Evolutionary conservation across 2,113 vertebrate species (phyloP).

Genomic region (Nothoprocta pentlandii): DNA sequence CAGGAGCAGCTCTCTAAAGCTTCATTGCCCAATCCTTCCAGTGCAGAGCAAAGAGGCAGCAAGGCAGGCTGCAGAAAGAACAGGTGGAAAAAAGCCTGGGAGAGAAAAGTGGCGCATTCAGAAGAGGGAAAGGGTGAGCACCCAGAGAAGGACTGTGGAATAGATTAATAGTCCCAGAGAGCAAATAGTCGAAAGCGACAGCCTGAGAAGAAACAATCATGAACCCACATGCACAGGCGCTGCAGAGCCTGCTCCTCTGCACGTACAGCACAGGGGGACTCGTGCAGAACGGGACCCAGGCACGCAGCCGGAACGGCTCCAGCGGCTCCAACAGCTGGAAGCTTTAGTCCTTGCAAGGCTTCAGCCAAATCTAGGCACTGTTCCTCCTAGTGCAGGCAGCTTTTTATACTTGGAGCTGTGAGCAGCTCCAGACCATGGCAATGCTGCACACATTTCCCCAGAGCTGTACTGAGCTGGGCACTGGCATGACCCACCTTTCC

Average conservation of each 20-base stretch:
- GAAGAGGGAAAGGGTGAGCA: background rate
- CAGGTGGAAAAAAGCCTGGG: background rate
- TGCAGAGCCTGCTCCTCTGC: background rate
- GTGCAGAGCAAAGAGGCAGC: background rate
- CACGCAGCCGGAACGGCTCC: background rate
- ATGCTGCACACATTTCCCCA: background rate
- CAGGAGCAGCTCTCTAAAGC: background rate
- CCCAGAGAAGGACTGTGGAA: background rate
- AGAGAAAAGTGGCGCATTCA: background rate
- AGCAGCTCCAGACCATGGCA: background rate
- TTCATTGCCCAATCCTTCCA: background rate
- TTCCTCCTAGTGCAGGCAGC: background rate
- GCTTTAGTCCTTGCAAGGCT: background rate
- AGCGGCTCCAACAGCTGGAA: background rate
- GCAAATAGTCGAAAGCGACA: background rate
- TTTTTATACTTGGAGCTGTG: background rate
- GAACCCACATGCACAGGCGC: background rate
- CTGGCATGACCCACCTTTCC: background rate
- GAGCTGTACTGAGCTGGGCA: background rate
- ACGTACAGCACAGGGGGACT: background rate
- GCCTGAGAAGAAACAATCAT: background rate
- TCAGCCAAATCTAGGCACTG: no score
- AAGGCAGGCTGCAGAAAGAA: fast-evolving
- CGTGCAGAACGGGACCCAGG: background rate
- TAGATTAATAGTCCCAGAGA: background rate